Evolutionary conservation across 2,888 invertebrate genomes (phyloP).

Genomic region (Alloscopus bannaensis): DNA sequence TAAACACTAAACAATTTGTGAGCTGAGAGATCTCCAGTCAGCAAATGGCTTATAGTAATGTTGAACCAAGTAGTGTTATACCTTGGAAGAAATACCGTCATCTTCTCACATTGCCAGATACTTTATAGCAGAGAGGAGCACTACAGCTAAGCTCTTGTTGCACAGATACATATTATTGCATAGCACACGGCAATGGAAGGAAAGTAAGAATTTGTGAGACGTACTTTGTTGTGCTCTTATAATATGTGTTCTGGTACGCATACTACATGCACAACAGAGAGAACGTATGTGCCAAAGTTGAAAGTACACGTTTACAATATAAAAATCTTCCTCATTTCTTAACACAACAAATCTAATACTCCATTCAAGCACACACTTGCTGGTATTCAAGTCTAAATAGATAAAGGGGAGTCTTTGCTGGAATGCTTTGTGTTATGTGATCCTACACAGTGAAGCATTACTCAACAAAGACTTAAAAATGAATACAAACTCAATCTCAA

Average conservation of each 20-base stretch:
- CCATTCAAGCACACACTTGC: too few species aligned
- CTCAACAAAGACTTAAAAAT: too few species aligned
- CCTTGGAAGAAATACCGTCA: constrained; percentile 6
- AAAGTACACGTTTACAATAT: too few species aligned
- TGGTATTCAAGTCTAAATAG: background rate
- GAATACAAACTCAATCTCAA: background rate
- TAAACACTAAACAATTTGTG: background rate
- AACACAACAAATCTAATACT: too few species aligned
- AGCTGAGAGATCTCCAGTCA: constrained; percentile 47
- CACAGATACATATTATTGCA: background rate
- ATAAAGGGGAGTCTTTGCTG: background rate
- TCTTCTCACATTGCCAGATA: background rate
- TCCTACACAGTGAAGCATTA: too few species aligned
- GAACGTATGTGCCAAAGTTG: too few species aligned
- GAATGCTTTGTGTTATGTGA: background rate
- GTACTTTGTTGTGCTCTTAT: too few species aligned
- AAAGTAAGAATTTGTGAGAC: too few species aligned
- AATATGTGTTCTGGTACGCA: background rate
- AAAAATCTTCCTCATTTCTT: too few species aligned
- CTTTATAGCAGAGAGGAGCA: background rate
- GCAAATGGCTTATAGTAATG: constrained; percentile 38
- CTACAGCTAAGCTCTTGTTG: background rate
- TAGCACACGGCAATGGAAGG: background rate
- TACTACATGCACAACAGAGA: background rate
- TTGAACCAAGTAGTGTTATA: constrained; percentile 33